Evolutionary conservation across 2,113 vertebrate genomes (phyloP).

Genomic region (Diphyllodes magnificus): DNA sequence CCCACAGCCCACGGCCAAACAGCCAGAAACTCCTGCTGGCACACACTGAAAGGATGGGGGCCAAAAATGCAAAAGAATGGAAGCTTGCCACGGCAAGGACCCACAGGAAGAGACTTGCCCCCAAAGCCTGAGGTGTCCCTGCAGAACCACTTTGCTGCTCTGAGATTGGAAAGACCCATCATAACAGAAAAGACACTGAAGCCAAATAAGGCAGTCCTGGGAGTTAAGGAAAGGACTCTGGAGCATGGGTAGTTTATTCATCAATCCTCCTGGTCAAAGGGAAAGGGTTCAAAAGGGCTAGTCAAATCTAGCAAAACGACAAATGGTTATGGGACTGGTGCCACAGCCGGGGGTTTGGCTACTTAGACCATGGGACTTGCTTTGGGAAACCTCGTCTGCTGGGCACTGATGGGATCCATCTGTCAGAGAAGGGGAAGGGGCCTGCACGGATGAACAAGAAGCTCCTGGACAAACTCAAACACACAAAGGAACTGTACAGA

Average conservation of each 20-base stretch:
- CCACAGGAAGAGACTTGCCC: neutral
- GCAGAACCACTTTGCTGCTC: neutral
- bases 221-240: neutral
- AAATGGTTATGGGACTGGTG: neutral
- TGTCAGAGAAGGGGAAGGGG: neutral
- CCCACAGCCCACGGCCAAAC: neutral
- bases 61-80: neutral
- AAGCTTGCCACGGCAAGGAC: neutral
- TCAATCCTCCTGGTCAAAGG: neutral
- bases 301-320: neutral
- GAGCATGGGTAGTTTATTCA: neutral
- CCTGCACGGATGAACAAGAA: neutral
- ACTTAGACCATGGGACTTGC: neutral
- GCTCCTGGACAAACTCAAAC: neutral
- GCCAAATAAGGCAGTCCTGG: neutral
- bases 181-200: neutral
- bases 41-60: neutral
- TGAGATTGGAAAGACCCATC: neutral
- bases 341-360: accelerated
- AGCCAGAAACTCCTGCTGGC: neutral
- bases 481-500: neutral
- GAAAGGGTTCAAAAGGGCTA: neutral
- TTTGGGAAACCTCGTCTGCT: neutral
- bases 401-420: neutral
- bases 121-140: neutral